Percentiles rank a stretch among this genome's conserved stretches.
phyloP scores from a whole-genome alignment of 2,113 vertebrate species.

The Prochilodus magdalenae region DNA sequence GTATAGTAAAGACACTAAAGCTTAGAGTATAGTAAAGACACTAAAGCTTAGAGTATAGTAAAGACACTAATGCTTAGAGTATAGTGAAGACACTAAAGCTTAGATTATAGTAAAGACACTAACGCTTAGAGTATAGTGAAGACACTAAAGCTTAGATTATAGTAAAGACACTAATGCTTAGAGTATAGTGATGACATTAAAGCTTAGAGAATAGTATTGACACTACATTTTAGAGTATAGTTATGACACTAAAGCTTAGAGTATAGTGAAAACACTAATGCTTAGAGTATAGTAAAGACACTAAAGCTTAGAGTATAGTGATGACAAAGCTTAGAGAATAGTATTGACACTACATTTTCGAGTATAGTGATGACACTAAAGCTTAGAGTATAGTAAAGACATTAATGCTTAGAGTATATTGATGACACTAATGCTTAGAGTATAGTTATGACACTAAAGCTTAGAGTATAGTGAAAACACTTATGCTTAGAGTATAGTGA shows the following conservation, averaged over 20 bases:
- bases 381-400: neutral
- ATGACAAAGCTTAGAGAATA: too few relatives aligned
- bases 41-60: neutral
- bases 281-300: too few relatives aligned
- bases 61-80: neutral
- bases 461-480: too few relatives aligned
- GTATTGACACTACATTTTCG: too few relatives aligned
- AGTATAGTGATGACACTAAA: neutral
- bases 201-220: neutral
- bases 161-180: neutral
- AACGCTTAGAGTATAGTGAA: too few relatives aligned
- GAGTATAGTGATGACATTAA: neutral
- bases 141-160: too few relatives aligned
- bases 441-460: neutral
- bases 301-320: too few relatives aligned
- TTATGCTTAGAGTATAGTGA: neutral
- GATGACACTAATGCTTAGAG: too few relatives aligned
- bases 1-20: neutral
- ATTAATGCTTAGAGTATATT: neutral
- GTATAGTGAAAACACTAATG: too few relatives aligned
- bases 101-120: too few relatives aligned
- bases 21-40: neutral
- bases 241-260: neutral
- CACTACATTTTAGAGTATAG: too few relatives aligned
- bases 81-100: too few relatives aligned